Evolutionary conservation across 2,113 vertebrate genomes (phyloP).

Genomic region (Cephalopholis sonnerati): DNA sequence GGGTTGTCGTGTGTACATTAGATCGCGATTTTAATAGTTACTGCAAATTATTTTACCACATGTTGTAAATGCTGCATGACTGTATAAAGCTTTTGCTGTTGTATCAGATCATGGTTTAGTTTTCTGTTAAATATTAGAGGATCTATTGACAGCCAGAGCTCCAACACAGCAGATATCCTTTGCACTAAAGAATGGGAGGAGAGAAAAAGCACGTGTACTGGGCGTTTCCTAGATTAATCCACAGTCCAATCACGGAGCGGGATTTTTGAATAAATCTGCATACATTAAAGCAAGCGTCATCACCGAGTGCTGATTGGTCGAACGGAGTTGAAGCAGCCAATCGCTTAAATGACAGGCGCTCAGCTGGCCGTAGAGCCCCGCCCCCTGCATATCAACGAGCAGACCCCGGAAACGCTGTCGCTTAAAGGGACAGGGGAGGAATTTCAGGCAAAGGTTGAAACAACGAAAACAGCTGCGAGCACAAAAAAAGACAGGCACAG

Average conservation of each 20-base stretch:
- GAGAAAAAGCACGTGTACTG: conserved; percentile 85
- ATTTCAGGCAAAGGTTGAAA: conserved; percentile 75
- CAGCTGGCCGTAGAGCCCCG: conserved; percentile 79
- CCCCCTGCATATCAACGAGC: conserved; percentile 55
- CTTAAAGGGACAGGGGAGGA: conserved; percentile 82
- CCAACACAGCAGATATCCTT: conserved; percentile 18
- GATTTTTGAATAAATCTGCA: conserved; percentile 67
- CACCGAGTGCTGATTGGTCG: conserved; percentile 57
- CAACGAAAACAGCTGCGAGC: conserved; percentile 80
- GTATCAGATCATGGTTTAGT: background rate
- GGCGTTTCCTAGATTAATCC: conserved; percentile 69
- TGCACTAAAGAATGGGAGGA: conserved; percentile 58
- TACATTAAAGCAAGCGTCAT: conserved; percentile 33
- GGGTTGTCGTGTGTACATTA: background rate
- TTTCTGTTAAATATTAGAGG: conserved; percentile 19
- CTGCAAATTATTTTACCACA: fast-evolving
- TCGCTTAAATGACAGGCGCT: conserved; percentile 80
- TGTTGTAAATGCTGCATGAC: background rate
- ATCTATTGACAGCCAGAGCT: background rate
- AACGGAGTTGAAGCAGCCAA: conserved; percentile 56
- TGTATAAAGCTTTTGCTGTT: background rate
- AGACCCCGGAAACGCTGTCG: conserved; percentile 83
- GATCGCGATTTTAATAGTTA: background rate
- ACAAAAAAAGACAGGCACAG: conserved; percentile 50
- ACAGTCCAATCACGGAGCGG: conserved; percentile 55